These are phyloP conservation scores for Mustela nigripes DNA, from an alignment of 2,113 vertebrate genomes.

Conservation along the genomic window DNA sequence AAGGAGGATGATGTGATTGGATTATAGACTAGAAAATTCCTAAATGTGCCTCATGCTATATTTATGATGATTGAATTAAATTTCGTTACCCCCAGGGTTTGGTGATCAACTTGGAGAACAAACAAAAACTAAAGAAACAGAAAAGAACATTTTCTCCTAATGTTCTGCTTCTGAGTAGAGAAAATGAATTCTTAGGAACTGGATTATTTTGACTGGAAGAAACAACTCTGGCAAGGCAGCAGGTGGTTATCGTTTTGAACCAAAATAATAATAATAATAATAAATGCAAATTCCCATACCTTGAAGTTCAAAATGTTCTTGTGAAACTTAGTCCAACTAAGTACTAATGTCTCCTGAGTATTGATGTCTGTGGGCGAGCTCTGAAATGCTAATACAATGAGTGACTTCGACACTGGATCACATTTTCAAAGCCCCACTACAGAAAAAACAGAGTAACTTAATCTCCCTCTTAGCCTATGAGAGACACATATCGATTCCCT, in stretches of 20 bases:
- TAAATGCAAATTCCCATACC: slow-evolving; percentile 64
- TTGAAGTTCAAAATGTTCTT: slow-evolving; percentile 63
- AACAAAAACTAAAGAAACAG: slow-evolving; percentile 68
- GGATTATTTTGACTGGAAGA: slow-evolving; percentile 66
- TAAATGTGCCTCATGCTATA: slow-evolving; percentile 61
- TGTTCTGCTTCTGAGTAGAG: slow-evolving; percentile 55
- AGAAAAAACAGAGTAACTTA: slow-evolving; percentile 16
- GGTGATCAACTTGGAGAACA: slow-evolving; percentile 65
- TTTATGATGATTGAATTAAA: slow-evolving; percentile 71
- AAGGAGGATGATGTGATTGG: slow-evolving; percentile 50
- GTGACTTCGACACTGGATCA: neutral
- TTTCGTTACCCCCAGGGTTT: slow-evolving; percentile 56
- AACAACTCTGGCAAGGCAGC: slow-evolving; percentile 66
- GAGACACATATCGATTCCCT: neutral
- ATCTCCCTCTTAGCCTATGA: neutral
- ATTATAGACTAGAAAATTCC: slow-evolving; percentile 53
- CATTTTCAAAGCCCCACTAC: neutral
- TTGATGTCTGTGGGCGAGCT: slow-evolving; percentile 1
- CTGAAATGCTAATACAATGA: slow-evolving; percentile 64
- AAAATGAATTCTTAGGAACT: slow-evolving; percentile 75
- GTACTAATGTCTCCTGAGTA: slow-evolving; percentile 44
- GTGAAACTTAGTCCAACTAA: slow-evolving; percentile 57
- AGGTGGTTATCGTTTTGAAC: slow-evolving; percentile 68
- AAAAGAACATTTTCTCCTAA: slow-evolving; percentile 68
- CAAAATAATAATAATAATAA: slow-evolving; percentile 2